Percentiles rank a stretch among this genome's conserved stretches.
Evolutionary conservation across 1,140 invertebrate species (phyloP).

Genomic region (Mamestra configurata): DNA sequence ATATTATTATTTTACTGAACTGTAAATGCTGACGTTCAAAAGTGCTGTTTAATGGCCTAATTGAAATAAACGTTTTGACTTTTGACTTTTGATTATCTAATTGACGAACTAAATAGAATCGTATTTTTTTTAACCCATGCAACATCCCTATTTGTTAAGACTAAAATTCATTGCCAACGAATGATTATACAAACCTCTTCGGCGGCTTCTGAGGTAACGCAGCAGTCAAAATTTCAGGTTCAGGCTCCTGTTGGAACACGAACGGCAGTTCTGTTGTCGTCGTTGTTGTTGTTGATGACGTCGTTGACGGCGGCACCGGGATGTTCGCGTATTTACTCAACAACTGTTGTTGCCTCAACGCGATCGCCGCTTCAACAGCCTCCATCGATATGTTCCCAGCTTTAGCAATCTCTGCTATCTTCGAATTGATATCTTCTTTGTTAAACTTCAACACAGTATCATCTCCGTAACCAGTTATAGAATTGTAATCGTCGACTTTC

Average conservation of each 20-base stretch:
- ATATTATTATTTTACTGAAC: no score
- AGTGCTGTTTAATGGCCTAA: no score
- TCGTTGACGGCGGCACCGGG: constrained; percentile 83
- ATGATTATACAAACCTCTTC: constrained; percentile 27
- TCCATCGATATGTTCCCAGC: constrained; percentile 93
- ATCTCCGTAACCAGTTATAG: constrained; percentile 82
- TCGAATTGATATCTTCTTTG: constrained; percentile 84
- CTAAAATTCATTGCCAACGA: not conserved
- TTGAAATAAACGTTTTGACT: no score
- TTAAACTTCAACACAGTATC: constrained; percentile 79
- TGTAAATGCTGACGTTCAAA: no score
- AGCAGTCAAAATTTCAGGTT: constrained; percentile 76
- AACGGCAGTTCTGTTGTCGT: constrained; percentile 82
- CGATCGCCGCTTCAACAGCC: constrained; percentile 91
- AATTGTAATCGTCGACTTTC: constrained; percentile 86
- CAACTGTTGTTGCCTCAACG: constrained; percentile 91
- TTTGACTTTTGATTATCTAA: no score
- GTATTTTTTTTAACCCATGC: no score
- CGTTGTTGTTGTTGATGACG: constrained; percentile 84
- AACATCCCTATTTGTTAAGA: no score
- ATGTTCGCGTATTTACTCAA: constrained; percentile 88
- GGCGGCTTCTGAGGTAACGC: constrained; percentile 72
- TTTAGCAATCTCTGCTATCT: constrained; percentile 86
- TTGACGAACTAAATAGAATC: no score
- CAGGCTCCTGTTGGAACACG: constrained; percentile 78